phyloP scores from a whole-genome alignment of 2,888 invertebrate species.

The Cantharis lateralis region DNA sequence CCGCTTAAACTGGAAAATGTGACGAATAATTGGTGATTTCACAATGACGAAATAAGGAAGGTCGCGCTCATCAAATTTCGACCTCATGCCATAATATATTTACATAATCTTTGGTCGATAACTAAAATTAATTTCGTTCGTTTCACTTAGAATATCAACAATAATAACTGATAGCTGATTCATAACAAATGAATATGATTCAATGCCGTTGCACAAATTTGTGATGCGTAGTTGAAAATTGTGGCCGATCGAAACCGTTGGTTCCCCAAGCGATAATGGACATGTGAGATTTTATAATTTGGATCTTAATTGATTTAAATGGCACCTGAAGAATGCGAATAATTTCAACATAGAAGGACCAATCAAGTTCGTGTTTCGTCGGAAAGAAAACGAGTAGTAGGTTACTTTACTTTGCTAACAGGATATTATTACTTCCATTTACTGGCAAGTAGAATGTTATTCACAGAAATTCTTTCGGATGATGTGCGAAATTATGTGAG shows the following conservation, averaged over 20 bases:
- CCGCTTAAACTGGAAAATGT: background rate
- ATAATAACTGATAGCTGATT: background rate
- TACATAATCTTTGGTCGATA: background rate
- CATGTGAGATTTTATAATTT: background rate
- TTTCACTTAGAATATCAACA: background rate
- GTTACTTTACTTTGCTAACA: slow-evolving; percentile 1
- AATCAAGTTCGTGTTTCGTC: background rate
- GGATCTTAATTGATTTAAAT: background rate
- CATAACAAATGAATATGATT: background rate
- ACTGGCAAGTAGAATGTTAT: slow-evolving; percentile 5
- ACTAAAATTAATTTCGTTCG: background rate
- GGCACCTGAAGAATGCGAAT: background rate
- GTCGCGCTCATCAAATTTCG: background rate
- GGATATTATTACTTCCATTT: slow-evolving; percentile 16
- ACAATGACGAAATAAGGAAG: background rate
- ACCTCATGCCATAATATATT: background rate
- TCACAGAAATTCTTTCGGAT: background rate
- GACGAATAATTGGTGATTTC: background rate
- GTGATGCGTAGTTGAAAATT: background rate
- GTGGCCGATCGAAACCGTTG: background rate
- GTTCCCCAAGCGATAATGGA: background rate
- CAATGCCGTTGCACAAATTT: background rate
- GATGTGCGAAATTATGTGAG: slow-evolving; percentile 8
- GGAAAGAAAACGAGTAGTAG: slow-evolving; percentile 6
- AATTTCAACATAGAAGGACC: background rate